phyloP scores from a whole-genome alignment of 2,113 vertebrate species.

The Solea solea region DNA sequence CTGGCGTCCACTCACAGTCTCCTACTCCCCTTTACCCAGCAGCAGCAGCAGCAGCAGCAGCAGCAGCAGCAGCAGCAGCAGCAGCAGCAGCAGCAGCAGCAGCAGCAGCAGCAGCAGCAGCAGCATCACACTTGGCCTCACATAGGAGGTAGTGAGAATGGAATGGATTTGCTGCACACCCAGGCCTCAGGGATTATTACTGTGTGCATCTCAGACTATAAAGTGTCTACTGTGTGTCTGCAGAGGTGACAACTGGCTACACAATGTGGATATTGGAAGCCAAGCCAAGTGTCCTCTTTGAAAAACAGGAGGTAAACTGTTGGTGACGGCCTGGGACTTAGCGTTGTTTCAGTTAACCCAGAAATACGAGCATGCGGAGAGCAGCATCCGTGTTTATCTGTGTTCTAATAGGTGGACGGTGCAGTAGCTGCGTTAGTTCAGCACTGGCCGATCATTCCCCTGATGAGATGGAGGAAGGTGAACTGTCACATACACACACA shows the following conservation, averaged over 20 bases:
- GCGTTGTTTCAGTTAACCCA: constrained; percentile 61
- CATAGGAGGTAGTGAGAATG: background rate
- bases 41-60: too few species aligned
- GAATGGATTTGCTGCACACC: constrained; percentile 16
- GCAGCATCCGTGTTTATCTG: background rate
- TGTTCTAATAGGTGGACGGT: background rate
- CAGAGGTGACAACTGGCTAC: background rate
- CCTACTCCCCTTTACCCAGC: background rate
- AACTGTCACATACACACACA: too few species aligned
- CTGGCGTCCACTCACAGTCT: too few species aligned
- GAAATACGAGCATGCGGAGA: constrained; percentile 12
- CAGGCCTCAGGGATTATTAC: constrained; percentile 23
- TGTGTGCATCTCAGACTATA: constrained; percentile 18
- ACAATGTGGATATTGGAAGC: constrained; percentile 9
- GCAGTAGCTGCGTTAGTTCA: constrained; percentile 48
- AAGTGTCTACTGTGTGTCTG: background rate
- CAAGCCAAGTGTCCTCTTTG: background rate
- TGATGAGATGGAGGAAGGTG: too few species aligned
- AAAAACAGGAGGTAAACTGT: constrained; percentile 22
- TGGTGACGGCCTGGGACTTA: constrained; percentile 23
- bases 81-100: background rate
- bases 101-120: background rate
- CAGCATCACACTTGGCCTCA: background rate
- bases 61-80: background rate
- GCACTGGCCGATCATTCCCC: too few species aligned